Evolutionary conservation across 2,888 invertebrate species (phyloP).

Genomic region (Chalcosyrphus nemorum): DNA sequence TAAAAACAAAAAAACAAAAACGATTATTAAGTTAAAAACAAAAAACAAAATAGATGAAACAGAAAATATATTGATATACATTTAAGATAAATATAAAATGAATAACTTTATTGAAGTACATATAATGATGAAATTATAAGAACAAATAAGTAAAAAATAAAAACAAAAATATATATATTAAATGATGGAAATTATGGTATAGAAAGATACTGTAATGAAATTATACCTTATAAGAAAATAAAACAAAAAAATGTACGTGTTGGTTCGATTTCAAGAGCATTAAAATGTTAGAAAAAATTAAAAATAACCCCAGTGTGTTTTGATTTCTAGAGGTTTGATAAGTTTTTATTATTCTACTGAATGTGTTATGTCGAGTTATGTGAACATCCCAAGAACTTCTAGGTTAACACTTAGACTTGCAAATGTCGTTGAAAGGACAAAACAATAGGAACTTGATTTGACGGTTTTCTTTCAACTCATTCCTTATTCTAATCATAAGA

Average conservation of each 20-base stretch:
- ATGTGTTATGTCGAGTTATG: too few species aligned
- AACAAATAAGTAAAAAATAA: slow-evolving; percentile 54
- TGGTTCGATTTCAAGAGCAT: slow-evolving; percentile 78
- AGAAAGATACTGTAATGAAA: slow-evolving; percentile 74
- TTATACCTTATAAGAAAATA: slow-evolving; percentile 75
- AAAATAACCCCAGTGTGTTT: slow-evolving; percentile 48
- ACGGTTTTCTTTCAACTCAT: too few species aligned
- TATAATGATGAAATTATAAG: slow-evolving; percentile 69
- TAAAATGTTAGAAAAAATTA: slow-evolving; percentile 77
- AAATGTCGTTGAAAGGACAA: too few species aligned
- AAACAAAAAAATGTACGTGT: slow-evolving; percentile 76
- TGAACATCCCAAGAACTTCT: too few species aligned
- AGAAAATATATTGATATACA: slow-evolving; percentile 69
- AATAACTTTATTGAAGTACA: slow-evolving; percentile 71
- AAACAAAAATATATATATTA: slow-evolving; percentile 59
- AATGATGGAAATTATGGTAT: slow-evolving; percentile 75
- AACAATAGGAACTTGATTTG: too few species aligned
- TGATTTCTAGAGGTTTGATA: too few species aligned
- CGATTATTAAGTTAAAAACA: slow-evolving; percentile 66
- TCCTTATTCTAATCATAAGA: too few species aligned
- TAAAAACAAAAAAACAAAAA: slow-evolving; percentile 30
- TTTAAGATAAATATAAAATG: slow-evolving; percentile 70
- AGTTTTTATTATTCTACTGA: too few species aligned
- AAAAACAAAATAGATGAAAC: slow-evolving; percentile 60
- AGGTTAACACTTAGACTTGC: too few species aligned